Evolutionary conservation across 2,888 invertebrate species (phyloP), one percentile per base, ranked within the genome.

Genomic region (Therioaphis trifolii): DNA sequence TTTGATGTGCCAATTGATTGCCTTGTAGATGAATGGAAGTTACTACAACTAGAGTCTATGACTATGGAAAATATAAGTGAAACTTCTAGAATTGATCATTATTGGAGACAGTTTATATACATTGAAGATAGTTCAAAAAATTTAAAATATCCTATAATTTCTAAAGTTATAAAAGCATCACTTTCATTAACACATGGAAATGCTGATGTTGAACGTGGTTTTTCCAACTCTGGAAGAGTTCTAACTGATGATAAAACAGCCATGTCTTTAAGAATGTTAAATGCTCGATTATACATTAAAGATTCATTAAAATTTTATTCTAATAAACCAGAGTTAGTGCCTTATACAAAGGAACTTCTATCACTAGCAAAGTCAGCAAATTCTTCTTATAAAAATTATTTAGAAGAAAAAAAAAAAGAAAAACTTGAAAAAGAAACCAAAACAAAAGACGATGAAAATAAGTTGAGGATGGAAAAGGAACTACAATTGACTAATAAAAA

Each of bases 161-260:
- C 43, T 63, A 27, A 40, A 46, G 15, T 77, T 63, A 43, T 77
- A 9, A 61, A 43, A 43, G n/a, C 12, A 63, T 63, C 43, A 27
- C 49, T 77, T 63, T 40, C 63, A 14, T 77, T 77, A 43, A 46
- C 63, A 43, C 76, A 77, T 43, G 76, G 76, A 21, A 77, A 77
- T 77, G 61, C 76, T 27, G 61, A 43, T 21, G 72, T 72, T 1
- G 72, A 72, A 21, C n/a, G 72, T 7, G 21, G 63, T 18, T 77
- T 77, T 43, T 77, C 76, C 5, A 29, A 72, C 24, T 72, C 72
- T 49, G 24, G 2, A 21, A 9, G 46, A 7, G 29, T 49, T 46
- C 5, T 72, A 27, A 72, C 72, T 5, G 9, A 35, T 21, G 24
- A 69, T 3, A 77, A 63, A 40, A 77, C 76, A 1, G 4, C 15